These are phyloP conservation scores for Meteorus sp. DNA, from an alignment of 1,140 invertebrate species.

Conservation along the genomic window DNA sequence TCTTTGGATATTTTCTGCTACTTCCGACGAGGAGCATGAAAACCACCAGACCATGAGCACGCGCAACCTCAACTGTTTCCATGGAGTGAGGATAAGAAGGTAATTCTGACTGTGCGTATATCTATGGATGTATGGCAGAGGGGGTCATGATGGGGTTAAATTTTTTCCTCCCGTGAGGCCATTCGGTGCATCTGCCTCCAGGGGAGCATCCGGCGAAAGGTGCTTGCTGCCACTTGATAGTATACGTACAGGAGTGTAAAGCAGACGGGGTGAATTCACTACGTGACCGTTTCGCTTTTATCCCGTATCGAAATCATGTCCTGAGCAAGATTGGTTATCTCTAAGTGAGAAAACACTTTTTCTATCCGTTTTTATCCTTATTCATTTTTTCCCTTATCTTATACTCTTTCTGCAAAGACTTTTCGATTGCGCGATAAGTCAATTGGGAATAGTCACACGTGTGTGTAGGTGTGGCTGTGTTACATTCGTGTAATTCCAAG, in stretches of 20 bases:
- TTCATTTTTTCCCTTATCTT: too few species aligned
- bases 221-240: slow-evolving; percentile 14
- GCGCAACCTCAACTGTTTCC: not conserved
- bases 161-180: slow-evolving; percentile 41
- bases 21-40: not conserved
- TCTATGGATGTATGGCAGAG: too few species aligned
- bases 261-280: slow-evolving; percentile 32
- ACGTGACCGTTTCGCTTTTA: slow-evolving; percentile 33
- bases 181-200: slow-evolving; percentile 56
- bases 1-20: not conserved
- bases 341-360: not conserved
- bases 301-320: not conserved
- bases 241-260: too few species aligned
- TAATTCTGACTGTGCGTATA: not conserved
- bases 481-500: too few species aligned
- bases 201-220: slow-evolving; percentile 22
- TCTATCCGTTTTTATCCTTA: too few species aligned
- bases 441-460: too few species aligned
- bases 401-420: too few species aligned
- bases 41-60: slow-evolving; percentile 11
- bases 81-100: too few species aligned
- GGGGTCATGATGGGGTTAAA: not conserved
- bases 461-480: too few species aligned
- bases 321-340: not conserved
- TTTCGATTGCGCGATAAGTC: too few species aligned